A percentile compares a stretch with the other conserved stretches of the same genome.
Evolutionary conservation across 2,113 vertebrate species (phyloP).

Genomic region (Periophthalmodon schlosseri): DNA sequence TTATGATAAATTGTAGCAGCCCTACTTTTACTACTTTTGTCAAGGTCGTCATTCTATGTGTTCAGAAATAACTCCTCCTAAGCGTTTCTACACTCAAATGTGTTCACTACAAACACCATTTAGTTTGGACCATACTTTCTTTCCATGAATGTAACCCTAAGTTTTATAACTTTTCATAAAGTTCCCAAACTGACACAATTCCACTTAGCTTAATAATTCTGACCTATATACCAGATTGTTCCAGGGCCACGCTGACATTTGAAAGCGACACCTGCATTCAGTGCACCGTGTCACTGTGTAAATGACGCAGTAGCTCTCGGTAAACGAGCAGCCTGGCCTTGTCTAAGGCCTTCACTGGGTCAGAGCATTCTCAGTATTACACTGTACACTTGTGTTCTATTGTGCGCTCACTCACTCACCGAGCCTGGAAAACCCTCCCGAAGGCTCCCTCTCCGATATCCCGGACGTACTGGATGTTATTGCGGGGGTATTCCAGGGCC

Average conservation of each 20-base stretch:
- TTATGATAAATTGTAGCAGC: too few relatives aligned
- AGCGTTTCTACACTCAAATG: neutral
- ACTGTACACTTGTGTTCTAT: neutral
- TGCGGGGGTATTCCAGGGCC: constrained; percentile 94
- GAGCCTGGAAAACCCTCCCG: constrained; percentile 96
- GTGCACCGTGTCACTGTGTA: constrained; percentile 48
- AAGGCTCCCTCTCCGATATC: constrained; percentile 98
- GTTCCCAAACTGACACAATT: neutral
- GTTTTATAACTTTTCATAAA: neutral
- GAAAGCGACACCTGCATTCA: constrained; percentile 35
- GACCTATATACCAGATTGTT: neutral
- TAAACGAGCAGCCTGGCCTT: constrained; percentile 22
- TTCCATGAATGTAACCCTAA: too few relatives aligned
- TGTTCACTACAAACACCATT: too few relatives aligned
- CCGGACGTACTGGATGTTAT: constrained; percentile 96
- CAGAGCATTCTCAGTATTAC: constrained; percentile 3
- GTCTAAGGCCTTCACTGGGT: neutral
- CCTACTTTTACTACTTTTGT: too few relatives aligned
- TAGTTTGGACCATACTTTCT: too few relatives aligned
- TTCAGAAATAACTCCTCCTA: neutral
- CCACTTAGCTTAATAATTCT: neutral
- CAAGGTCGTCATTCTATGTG: neutral
- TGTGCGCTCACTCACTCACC: constrained; percentile 71
- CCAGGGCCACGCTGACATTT: neutral
- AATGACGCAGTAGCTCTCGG: constrained; percentile 52